Conservation (phyloP, 1,140 invertebrate species). For the Coenobita brevimanus region DNA sequence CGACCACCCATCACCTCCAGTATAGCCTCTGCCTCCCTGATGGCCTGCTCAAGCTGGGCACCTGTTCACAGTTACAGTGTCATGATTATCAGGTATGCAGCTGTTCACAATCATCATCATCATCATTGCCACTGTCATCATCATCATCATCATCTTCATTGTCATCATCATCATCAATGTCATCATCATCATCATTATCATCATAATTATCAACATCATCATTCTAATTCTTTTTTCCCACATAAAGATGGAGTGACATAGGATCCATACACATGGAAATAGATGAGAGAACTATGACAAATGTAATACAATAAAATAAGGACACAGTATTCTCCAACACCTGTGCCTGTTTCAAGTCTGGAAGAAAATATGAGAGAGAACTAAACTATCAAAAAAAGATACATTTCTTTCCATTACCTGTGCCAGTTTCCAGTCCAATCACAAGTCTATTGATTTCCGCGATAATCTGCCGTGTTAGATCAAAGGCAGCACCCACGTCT, state of each 20-base stretch:
- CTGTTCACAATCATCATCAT: not conserved
- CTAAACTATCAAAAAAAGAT: not conserved
- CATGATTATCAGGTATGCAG: constrained; percentile 7
- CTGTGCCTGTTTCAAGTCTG: not conserved
- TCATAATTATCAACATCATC: too few species aligned
- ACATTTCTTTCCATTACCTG: constrained; percentile 73
- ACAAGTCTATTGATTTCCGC: constrained; percentile 80
- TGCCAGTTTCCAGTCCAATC: constrained; percentile 79
- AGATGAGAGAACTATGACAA: too few species aligned
- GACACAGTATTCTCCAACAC: not conserved
- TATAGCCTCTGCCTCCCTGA: constrained; percentile 83
- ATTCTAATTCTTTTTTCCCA: too few species aligned
- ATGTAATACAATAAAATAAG: too few species aligned
- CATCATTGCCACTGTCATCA: not conserved
- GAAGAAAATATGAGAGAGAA: not conserved
- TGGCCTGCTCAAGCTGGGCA: constrained; percentile 84
- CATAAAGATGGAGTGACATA: too few species aligned
- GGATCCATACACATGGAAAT: too few species aligned
- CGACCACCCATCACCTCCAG: constrained; percentile 80
- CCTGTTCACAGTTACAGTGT: too few species aligned
- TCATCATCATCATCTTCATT: too few species aligned
- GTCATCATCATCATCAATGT: too few species aligned
- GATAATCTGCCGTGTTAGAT: constrained; percentile 75
- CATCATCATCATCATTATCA: too few species aligned
- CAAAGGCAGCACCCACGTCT: constrained; percentile 72